These are phyloP conservation scores for Dallia pectoralis DNA, from an alignment of 2,797 vertebrate genomes.

Conservation along the genomic window DNA sequence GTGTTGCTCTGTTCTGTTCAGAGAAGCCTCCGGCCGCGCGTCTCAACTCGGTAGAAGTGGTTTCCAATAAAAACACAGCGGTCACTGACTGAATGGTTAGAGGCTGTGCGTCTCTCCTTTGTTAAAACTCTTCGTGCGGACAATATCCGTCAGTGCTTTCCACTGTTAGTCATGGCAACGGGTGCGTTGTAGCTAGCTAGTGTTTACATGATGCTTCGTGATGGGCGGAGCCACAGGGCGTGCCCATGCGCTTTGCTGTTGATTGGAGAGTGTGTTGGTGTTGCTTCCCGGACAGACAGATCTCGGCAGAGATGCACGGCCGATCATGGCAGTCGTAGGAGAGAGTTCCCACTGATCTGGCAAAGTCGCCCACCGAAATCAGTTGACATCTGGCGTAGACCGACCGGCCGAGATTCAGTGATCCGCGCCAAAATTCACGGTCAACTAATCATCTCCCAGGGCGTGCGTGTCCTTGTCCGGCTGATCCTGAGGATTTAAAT, in stretches of 20 bases:
- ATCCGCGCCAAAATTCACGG: conserved; percentile 36
- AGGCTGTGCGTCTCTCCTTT: not conserved
- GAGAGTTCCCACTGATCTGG: conserved; percentile 20
- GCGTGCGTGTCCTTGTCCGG: conserved; percentile 40
- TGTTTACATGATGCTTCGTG: not conserved
- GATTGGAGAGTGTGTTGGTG: not conserved
- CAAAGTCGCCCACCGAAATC: conserved; percentile 3
- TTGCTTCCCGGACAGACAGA: conserved; percentile 3
- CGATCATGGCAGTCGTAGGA: conserved; percentile 10
- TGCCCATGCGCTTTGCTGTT: not conserved
- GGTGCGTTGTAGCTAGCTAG: not conserved
- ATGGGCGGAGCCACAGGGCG: not conserved
- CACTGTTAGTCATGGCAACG: not conserved
- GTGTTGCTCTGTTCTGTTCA: not conserved
- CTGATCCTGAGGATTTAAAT: conserved; percentile 36
- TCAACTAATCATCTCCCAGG: conserved; percentile 51
- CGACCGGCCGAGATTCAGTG: conserved; percentile 10
- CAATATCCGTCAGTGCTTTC: not conserved
- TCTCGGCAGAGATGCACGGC: not conserved
- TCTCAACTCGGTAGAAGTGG: not conserved
- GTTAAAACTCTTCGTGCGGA: not conserved
- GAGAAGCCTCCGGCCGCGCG: not conserved
- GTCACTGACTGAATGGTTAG: not conserved
- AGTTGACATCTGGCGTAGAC: not conserved
- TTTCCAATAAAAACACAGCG: not conserved